Conservation (phyloP, 1,140 invertebrate genomes). For the Aphaenogaster floridana region DNA sequence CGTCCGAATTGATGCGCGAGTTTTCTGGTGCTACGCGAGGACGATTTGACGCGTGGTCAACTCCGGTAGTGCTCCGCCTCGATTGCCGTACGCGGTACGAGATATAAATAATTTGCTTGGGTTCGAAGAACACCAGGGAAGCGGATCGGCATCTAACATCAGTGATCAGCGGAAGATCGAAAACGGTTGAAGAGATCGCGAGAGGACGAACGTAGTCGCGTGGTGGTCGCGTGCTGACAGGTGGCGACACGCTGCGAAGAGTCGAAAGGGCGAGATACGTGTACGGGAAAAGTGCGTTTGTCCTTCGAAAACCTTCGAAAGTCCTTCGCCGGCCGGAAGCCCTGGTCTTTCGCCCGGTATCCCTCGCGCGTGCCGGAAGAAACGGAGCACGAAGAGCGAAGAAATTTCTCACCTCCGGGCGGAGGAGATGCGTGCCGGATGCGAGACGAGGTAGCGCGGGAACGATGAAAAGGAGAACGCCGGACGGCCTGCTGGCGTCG, state of each 20-base stretch:
- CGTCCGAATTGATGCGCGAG: not conserved
- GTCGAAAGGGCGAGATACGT: not conserved
- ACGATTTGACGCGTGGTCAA: not conserved
- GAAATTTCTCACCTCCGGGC: not conserved
- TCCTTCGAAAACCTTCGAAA: not conserved
- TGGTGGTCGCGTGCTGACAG: conserved; percentile 33
- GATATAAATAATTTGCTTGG: not conserved
- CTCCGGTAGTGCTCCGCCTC: not conserved
- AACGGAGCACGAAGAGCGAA: not conserved
- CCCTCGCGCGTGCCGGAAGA: not conserved
- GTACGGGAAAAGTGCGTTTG: too few relatives aligned
- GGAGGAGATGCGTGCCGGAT: not conserved
- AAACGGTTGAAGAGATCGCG: not conserved
- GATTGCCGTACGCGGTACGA: too few relatives aligned
- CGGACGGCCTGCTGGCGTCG: conserved; percentile 23
- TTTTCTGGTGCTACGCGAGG: not conserved
- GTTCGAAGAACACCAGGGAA: not conserved
- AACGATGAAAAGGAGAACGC: conserved; percentile 51
- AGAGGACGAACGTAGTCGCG: not conserved
- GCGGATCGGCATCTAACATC: not conserved
- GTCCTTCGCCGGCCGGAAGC: too few relatives aligned
- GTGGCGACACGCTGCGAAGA: not conserved
- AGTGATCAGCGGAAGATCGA: not conserved
- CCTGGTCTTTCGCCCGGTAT: not conserved
- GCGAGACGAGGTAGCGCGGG: conserved; percentile 26